Evolutionary conservation across 1,140 invertebrate species (phyloP), one percentile per base, ranked within the genome.

Genomic region (Bilobella aurantiaca): DNA sequence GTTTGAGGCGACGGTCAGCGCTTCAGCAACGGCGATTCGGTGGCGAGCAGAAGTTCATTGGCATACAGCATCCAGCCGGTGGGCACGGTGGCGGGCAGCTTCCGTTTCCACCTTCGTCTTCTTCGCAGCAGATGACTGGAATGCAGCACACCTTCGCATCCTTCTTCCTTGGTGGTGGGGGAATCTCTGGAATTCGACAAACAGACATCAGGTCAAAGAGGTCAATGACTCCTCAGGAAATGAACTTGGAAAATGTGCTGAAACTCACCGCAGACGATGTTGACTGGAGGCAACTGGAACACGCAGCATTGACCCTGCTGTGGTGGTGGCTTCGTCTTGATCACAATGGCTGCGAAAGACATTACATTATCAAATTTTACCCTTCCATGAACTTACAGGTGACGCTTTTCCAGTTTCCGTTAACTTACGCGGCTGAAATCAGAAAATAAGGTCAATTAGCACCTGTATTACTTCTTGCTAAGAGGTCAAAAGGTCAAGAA

Each of bases 291-390:
- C 8, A 73, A 46, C 28, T 73, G 71, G 30, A 73, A 73, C 14
- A 73, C 69, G 31, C 71, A 73, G 64, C 71, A 73, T 58, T 73
- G 71, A 16, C 71, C 71, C 58, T 70, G 68, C 53, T 70, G 71
- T 3, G 62, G 49, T 16, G 60, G 71, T 23, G 58, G 42, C 32
- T 59, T 58, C 0, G 68, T 70, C 60, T 70, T 69, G 53, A 73
- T 73, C 5, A 73, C 59, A 18, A 73, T 63, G 23, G 71, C 66
- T 62, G 67, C 25, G 34, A 63, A 62, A 53, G 46, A 12, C 12
- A 64, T 32, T 59, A 59, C 8, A 47, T 57, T 3, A 28, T 37
- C 12, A 60, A 69, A 58, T 21, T 32, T 63, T 18, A 32, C 21
- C 49, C 25, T 57, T 2, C 27, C 49, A 5, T 29, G 1, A 31